phyloP scores from a whole-genome alignment of 2,888 invertebrate species.

The Hirudinaria manillensis region DNA sequence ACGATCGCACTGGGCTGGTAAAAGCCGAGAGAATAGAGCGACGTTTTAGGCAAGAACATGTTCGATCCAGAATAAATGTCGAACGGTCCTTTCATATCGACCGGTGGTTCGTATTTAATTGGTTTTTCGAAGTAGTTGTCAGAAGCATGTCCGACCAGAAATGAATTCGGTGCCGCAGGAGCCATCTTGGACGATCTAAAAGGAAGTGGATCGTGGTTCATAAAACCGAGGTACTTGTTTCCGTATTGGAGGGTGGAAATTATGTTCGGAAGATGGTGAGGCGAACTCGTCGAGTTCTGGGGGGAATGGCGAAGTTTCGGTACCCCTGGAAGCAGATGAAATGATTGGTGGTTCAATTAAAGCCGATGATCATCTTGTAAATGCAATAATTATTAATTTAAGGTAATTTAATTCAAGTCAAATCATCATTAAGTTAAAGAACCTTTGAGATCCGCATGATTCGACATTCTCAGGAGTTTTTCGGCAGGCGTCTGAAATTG shows the following conservation, averaged over 20 bases:
- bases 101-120: constrained; percentile 23
- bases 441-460: background rate
- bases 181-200: constrained; percentile 10
- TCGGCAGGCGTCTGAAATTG: constrained; percentile 97
- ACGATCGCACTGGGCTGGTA: constrained; percentile 18
- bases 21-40: constrained; percentile 31
- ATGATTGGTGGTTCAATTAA: no score
- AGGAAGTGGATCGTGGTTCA: constrained; percentile 20
- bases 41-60: constrained; percentile 37
- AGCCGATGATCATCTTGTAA: no score
- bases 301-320: background rate
- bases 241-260: background rate
- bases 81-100: constrained; percentile 9
- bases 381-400: background rate
- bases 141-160: constrained; percentile 3
- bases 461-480: constrained; percentile 40
- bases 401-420: background rate
- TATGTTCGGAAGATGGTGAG: constrained; percentile 1
- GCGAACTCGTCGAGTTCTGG: background rate
- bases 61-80: constrained; percentile 23
- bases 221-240: constrained; percentile 20
- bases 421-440: background rate
- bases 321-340: background rate
- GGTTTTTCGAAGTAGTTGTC: constrained; percentile 26
- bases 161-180: background rate